Conservation (phyloP, 23 tunicate genomes). For the Aplidium turbinatum region DNA sequence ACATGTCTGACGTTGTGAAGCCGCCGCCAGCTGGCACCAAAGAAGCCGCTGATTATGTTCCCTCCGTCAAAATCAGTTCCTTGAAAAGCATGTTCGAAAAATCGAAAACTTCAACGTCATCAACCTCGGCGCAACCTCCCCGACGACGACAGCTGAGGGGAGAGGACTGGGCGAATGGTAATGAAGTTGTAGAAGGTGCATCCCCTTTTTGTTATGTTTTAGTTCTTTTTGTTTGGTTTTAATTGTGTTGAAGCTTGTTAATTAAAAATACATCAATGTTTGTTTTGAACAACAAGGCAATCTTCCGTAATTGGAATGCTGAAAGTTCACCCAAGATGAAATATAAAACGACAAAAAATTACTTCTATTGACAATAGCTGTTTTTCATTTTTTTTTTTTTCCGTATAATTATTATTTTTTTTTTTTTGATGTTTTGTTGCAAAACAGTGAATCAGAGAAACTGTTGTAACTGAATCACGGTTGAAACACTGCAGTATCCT, state of each 20-base stretch:
- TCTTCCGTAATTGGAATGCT: too few relatives aligned
- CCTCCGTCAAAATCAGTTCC: slow-evolving; percentile 45
- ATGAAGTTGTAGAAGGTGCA: slow-evolving; percentile 36
- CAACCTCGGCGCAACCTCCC: slow-evolving; percentile 25
- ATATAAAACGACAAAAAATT: too few relatives aligned
- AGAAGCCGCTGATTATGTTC: slow-evolving; percentile 58
- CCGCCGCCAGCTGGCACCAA: slow-evolving; percentile 90
- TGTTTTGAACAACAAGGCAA: background rate
- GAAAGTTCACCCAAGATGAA: too few relatives aligned
- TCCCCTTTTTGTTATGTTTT: slow-evolving; percentile 13
- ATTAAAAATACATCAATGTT: background rate
- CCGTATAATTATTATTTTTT: too few relatives aligned
- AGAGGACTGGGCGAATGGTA: slow-evolving; percentile 53
- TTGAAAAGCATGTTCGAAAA: slow-evolving; percentile 58
- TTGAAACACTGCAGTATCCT: too few relatives aligned
- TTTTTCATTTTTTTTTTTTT: too few relatives aligned
- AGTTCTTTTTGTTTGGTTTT: background rate
- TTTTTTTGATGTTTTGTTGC: too few relatives aligned
- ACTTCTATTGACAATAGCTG: too few relatives aligned
- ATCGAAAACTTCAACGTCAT: slow-evolving; percentile 5
- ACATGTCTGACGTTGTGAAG: slow-evolving; percentile 62
- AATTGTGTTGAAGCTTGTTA: background rate
- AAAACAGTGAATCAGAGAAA: too few relatives aligned
- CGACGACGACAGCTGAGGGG: slow-evolving; percentile 13
- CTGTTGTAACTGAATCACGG: too few relatives aligned